Evolutionary conservation across 1,140 invertebrate species (phyloP).

Genomic region (Diorhabda carinulata): DNA sequence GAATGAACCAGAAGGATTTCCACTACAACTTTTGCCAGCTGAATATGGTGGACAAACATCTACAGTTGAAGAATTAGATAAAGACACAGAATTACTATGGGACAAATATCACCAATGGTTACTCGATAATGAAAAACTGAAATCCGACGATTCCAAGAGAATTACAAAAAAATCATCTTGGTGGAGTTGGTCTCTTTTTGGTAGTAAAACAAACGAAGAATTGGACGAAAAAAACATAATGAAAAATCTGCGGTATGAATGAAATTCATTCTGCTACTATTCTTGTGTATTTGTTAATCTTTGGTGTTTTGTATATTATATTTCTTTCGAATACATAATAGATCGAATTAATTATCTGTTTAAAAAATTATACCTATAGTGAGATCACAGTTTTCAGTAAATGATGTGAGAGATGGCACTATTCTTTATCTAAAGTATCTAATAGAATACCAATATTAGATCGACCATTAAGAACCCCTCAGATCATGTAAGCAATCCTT

Average conservation of each 20-base stretch:
- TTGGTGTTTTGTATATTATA: not conserved
- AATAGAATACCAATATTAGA: too few relatives aligned
- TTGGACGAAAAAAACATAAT: slow-evolving; percentile 38
- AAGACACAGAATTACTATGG: slow-evolving; percentile 29
- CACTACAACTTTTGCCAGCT: slow-evolving; percentile 37
- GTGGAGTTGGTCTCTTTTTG: slow-evolving; percentile 39
- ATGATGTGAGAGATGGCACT: too few relatives aligned
- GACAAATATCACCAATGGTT: slow-evolving; percentile 44
- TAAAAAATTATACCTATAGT: too few relatives aligned
- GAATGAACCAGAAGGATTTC: slow-evolving; percentile 36
- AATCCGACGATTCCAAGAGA: slow-evolving; percentile 42
- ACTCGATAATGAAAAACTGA: slow-evolving; percentile 36
- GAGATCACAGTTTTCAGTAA: too few relatives aligned
- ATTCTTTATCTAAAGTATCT: too few relatives aligned
- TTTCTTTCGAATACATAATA: too few relatives aligned
- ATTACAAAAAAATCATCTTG: slow-evolving; percentile 42
- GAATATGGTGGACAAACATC: slow-evolving; percentile 45
- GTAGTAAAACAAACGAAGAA: slow-evolving; percentile 26
- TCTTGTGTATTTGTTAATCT: not conserved
- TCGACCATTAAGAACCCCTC: too few relatives aligned
- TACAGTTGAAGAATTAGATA: slow-evolving; percentile 37
- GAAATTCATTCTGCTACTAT: not conserved
- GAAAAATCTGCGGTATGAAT: slow-evolving; percentile 33
- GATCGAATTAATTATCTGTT: too few relatives aligned
- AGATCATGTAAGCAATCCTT: too few relatives aligned